Conservation (phyloP, 1,140 invertebrate species). For the Calycopis cecrops region DNA sequence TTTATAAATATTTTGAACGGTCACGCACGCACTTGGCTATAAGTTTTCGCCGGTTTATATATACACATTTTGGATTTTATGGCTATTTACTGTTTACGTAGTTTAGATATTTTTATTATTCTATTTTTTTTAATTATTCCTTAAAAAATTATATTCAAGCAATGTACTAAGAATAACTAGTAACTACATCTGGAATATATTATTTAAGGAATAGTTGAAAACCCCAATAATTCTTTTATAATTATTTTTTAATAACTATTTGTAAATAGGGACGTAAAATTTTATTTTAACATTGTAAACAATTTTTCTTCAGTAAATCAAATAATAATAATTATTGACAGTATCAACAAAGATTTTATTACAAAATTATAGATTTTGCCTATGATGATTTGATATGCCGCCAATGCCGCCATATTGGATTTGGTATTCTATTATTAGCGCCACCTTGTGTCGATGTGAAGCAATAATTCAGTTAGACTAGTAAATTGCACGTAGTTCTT, state of each 20-base stretch:
- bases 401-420: conserved; percentile 42
- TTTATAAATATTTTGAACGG: conserved; percentile 21
- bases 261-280: background rate
- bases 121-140: background rate
- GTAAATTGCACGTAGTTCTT: too few species aligned
- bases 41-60: conserved; percentile 25
- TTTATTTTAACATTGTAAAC: too few species aligned
- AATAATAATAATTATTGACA: background rate
- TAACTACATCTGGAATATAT: too few species aligned
- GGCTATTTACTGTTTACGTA: background rate
- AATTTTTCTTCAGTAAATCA: background rate
- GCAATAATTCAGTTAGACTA: too few species aligned
- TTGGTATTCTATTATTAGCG: conserved; percentile 30
- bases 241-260: background rate
- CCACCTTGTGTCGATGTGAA: background rate
- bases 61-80: conserved; percentile 5
- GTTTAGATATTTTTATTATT: conserved; percentile 5
- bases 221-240: background rate
- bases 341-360: conserved; percentile 6
- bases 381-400: background rate
- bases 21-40: conserved; percentile 48
- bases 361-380: conserved; percentile 3
- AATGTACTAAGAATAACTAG: too few species aligned
- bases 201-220: too few species aligned
- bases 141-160: background rate